Conservation (phyloP, 2,888 invertebrate genomes). For the Leptogaster cylindrica region DNA sequence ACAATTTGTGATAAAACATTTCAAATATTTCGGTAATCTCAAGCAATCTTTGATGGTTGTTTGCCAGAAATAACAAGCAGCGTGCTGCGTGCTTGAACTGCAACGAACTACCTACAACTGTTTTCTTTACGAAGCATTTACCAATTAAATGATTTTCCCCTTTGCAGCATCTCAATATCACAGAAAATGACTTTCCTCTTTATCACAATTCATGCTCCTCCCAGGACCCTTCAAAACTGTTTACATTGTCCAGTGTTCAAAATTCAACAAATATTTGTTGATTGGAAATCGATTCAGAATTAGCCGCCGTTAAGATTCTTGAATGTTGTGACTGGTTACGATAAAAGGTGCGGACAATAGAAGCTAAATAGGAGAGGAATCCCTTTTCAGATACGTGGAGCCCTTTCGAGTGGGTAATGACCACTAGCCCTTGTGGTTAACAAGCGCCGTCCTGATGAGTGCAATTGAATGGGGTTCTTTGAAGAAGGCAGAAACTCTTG, state of each 20-base stretch:
- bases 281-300: constrained; percentile 26
- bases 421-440: neutral
- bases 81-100: too few species aligned
- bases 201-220: neutral
- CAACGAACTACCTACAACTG: too few species aligned
- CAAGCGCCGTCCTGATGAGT: neutral
- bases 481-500: constrained; percentile 4
- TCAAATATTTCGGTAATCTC: too few species aligned
- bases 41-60: too few species aligned
- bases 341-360: neutral
- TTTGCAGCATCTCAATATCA: neutral
- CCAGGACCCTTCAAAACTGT: neutral
- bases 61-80: too few species aligned
- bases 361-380: constrained; percentile 5
- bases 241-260: neutral
- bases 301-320: constrained; percentile 11
- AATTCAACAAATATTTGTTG: constrained; percentile 20
- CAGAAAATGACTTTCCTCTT: neutral
- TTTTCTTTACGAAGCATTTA: too few species aligned
- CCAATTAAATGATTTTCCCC: neutral
- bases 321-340: neutral
- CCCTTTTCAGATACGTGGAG: neutral
- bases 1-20: too few species aligned
- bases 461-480: neutral
- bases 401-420: constrained; percentile 5